Evolutionary conservation across 2,797 vertebrate species (phyloP).

Genomic region (Rhyacichthys aspro): DNA sequence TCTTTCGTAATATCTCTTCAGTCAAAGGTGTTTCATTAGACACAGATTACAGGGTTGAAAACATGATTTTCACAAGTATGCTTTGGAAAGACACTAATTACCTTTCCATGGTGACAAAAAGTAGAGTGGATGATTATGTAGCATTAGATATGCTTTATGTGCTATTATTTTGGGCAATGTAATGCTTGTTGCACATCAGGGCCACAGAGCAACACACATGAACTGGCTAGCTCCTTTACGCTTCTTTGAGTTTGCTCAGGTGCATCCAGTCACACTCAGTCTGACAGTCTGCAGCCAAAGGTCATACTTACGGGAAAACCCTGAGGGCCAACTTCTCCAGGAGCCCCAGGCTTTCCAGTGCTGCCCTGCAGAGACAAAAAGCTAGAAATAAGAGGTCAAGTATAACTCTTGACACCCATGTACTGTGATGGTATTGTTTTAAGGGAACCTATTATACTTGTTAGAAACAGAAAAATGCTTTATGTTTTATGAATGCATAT

Average conservation of each 20-base stretch:
- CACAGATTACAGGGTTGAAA: slow-evolving; percentile 28
- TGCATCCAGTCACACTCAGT: slow-evolving; percentile 50
- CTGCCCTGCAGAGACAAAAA: slow-evolving; percentile 82
- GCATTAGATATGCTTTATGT: neutral
- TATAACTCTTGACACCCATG: slow-evolving; percentile 1
- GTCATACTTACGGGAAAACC: slow-evolving; percentile 91
- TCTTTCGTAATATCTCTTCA: slow-evolving; percentile 10
- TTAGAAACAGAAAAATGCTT: no score
- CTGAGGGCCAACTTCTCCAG: slow-evolving; percentile 90
- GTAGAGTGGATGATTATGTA: neutral
- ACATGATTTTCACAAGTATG: slow-evolving; percentile 11
- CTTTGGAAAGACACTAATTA: slow-evolving; percentile 19
- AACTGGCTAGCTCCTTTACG: slow-evolving; percentile 2
- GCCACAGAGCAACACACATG: neutral
- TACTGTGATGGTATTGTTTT: neutral
- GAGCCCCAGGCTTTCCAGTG: slow-evolving; percentile 87
- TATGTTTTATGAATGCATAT: slow-evolving; percentile 2
- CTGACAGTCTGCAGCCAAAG: slow-evolving; percentile 45
- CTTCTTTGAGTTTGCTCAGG: slow-evolving; percentile 36
- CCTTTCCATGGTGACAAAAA: neutral
- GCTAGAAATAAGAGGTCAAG: slow-evolving; percentile 8
- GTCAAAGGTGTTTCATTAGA: slow-evolving; percentile 22
- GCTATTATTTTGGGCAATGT: neutral
- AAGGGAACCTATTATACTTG: neutral
- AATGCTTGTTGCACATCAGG: neutral